Evolutionary conservation across 2,888 invertebrate genomes (phyloP), one percentile per base, ranked within the genome.

Genomic region (Pterostichus niger): DNA sequence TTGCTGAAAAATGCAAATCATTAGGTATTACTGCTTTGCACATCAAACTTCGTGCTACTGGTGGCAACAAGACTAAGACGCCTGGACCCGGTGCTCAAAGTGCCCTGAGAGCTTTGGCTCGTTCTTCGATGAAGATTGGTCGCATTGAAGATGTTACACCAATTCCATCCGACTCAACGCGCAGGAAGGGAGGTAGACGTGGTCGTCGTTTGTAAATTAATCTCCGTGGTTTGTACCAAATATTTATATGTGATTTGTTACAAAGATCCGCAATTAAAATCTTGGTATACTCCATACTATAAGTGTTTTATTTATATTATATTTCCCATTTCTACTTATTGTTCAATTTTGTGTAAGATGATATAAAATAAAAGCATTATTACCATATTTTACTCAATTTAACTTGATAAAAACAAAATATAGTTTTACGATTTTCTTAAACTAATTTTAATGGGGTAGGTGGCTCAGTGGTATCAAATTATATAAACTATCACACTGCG

Each of bases 101-200:
- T 83, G 99, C 99, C 68, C 94, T 99, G 79, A 94, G 99, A 87
- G 99, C 99, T 87, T 93, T 99, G 86, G 99, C 99, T 87, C 97
- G 99, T 91, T 97, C 99, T 84, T 98, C 97, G 88, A 99, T 99
- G 98, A 99, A 99, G 91, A 99, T 99, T 90, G 99, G 99, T 77
- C 96, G 99, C 88, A 99, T 99, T 90, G 99, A 97, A 92, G 99
- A 99, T 93, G 99, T 99, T 9, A 99, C 99, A 9, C 99, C 99
- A 24, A 99, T 99, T 91, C 99, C 99, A 88, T 98, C 99, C 82
- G 99, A 99, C 92, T 96, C 98, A 85, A 99, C 99, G 81, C 96
- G 99, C 90, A 98, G 99, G 94, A 99, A 99, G 97, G 99, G 99
- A 90, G 99, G 99, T 92, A 95, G 99, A 89, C 96, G 99, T 93